Evolutionary conservation across 2,797 vertebrate species (phyloP).

Genomic region (Yasuhikotakia modesta): DNA sequence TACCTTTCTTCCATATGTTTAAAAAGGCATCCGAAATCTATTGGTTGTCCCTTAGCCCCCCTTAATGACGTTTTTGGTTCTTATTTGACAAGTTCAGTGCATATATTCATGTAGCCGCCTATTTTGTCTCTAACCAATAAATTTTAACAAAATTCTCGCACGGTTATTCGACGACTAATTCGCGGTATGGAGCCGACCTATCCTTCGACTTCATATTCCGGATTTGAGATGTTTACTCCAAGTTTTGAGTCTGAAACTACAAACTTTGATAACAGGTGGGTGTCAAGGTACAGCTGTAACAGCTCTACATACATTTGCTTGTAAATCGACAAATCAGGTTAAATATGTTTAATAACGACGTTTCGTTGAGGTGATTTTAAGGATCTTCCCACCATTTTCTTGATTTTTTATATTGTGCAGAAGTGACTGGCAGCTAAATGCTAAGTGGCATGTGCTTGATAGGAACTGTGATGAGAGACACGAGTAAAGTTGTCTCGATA

Average conservation of each 20-base stretch:
- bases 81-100: slow-evolving; percentile 52
- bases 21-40: slow-evolving; percentile 27
- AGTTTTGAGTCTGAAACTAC: slow-evolving; percentile 36
- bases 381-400: neutral
- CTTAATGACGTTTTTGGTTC: slow-evolving; percentile 60
- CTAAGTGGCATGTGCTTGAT: slow-evolving; percentile 44
- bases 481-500: neutral
- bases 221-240: slow-evolving; percentile 25
- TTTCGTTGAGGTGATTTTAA: neutral
- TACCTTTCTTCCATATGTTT: neutral
- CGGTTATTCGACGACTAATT: neutral
- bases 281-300: slow-evolving; percentile 27
- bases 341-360: neutral
- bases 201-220: slow-evolving; percentile 44
- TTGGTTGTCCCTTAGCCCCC: slow-evolving; percentile 46
- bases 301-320: slow-evolving; percentile 10
- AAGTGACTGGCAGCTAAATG: slow-evolving; percentile 20
- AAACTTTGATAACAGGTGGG: slow-evolving; percentile 54
- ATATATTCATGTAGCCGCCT: slow-evolving; percentile 33
- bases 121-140: slow-evolving; percentile 5
- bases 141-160: neutral
- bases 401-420: neutral
- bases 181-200: slow-evolving; percentile 43
- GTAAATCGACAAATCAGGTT: neutral
- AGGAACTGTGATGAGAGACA: neutral